Evolutionary conservation across 2,113 vertebrate species (phyloP), one percentile per base, ranked within the genome.

Genomic region (Cervus canadensis): DNA sequence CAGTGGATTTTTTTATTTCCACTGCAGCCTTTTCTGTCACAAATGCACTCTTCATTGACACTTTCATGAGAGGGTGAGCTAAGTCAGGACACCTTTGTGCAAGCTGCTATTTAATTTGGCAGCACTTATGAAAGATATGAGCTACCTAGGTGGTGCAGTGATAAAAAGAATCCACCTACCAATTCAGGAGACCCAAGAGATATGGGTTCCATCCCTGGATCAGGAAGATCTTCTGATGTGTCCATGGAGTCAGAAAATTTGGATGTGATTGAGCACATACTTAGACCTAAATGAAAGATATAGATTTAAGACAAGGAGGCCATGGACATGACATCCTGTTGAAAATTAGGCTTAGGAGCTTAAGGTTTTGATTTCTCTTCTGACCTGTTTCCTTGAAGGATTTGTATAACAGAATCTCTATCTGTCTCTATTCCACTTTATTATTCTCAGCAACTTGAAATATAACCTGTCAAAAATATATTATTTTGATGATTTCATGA

Each of bases 381-480:
- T 23, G 64, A n/a, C 16, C 14, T 71, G 1, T 59, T 78, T 40
- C 5, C 12, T 23, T 3, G 1, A 0, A 40, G 67, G 16, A 50
- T 50, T 43, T 48, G 23, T 64, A 10, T 57, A 87, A 60, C 10
- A 91, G 28, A 93, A 40, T 67, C 14, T 60, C 7, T 56, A 5
- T 62, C 56, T 82, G 1, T 52, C 5, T 48, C 5, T 26, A 64
- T 76, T 90, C 16, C 3, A 14, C 59, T 57, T 30, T 0, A 0
- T 85, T 93, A 89, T 50, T 97, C 17, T 91, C 33, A 30, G 0
- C 26, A 54, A 92, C 0, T 25, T 52, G 81, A 12, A 45, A 26
- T 79, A 88, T 16, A 91, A 86, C 50, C 21, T 96, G 28, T 82
- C 64, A 92, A 98, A 88, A 57, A 56, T 43, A 45, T 83, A 93